phyloP scores from a whole-genome alignment of 2,797 vertebrate species.

The Falco columbarius region DNA sequence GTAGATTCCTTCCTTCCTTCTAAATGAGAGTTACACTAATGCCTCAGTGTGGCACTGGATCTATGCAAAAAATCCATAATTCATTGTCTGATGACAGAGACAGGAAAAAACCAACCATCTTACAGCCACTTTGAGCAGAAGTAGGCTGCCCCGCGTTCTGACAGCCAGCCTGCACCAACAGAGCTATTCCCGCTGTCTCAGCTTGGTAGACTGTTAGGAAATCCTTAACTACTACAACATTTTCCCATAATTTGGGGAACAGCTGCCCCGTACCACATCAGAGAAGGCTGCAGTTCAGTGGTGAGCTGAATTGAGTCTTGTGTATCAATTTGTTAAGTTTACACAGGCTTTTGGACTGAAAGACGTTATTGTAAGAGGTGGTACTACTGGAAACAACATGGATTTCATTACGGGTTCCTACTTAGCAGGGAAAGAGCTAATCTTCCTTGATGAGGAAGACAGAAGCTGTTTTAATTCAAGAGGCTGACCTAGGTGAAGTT shows the following conservation, averaged over 20 bases:
- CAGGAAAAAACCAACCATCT: not conserved
- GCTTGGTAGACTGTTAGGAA: not conserved
- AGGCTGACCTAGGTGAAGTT: slow-evolving; percentile 68
- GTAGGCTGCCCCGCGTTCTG: not conserved
- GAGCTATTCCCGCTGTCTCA: not conserved
- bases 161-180: not conserved
- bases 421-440: not conserved
- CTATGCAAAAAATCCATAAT: not conserved
- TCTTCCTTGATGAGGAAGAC: slow-evolving; percentile 56
- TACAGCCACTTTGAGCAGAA: not conserved
- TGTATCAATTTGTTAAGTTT: not conserved
- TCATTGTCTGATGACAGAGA: not conserved
- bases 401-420: slow-evolving; percentile 20
- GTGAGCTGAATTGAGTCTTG: not conserved
- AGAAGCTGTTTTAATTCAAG: slow-evolving; percentile 50
- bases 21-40: not conserved
- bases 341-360: not conserved
- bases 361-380: not conserved
- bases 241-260: not conserved
- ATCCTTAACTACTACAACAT: not conserved
- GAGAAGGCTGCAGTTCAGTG: not conserved
- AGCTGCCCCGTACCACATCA: not conserved
- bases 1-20: not conserved
- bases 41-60: not conserved
- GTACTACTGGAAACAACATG: slow-evolving; percentile 7